Base-by-base conservation (phyloP, 2,797 vertebrate species). In the Dryobates pubescens region DNA sequence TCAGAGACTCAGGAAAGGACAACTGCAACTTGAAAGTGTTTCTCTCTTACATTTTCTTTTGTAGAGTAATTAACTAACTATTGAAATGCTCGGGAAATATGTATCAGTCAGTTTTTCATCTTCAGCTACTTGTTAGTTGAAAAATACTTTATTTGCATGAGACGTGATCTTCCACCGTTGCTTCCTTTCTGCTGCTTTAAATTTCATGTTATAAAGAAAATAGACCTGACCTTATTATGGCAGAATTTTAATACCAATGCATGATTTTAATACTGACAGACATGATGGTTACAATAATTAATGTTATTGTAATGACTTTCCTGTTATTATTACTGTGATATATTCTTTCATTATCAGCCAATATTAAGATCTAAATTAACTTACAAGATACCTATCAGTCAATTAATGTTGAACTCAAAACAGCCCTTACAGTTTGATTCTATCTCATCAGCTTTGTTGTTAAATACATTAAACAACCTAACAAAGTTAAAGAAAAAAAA, bases 221-320 rank as follows among this genome's bases (percentile, higher is more conserved):
- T 82, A 91, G 89, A 82, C 26, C 45, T 89, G 77, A 73, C 79
- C 91, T 89, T 88, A 68, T 5, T 89, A 77, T 70, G 22, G 17
- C 47, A 82, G 7, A 47, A 23, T 27, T 90, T 92, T 78, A 76
- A 69, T 72, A 76, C 36, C n/a, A 32, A 49, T 80, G 36, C 54
- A 58, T 88, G 71, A 70, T 78, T 93, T 88, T 84, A 86, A 89
- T 80, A 67, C 71, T 65, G 86, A 80, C 62, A 93, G 91, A 54
- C 49, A 91, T 0, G 2, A 49, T 74, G 22, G 89, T 79, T 72
- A 75, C 72, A 94, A 81, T 82, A 93, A 93, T 90, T 94, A 93
- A 82, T 90, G 49, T 88, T 92, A 88, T 88, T 47, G 62, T 95
- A 91, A 96, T 93, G 30, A 92, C 59, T 96, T 95, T 84, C 51